Base-by-base conservation (phyloP, 2,888 invertebrate species). In the Netelia fuscicornis region DNA sequence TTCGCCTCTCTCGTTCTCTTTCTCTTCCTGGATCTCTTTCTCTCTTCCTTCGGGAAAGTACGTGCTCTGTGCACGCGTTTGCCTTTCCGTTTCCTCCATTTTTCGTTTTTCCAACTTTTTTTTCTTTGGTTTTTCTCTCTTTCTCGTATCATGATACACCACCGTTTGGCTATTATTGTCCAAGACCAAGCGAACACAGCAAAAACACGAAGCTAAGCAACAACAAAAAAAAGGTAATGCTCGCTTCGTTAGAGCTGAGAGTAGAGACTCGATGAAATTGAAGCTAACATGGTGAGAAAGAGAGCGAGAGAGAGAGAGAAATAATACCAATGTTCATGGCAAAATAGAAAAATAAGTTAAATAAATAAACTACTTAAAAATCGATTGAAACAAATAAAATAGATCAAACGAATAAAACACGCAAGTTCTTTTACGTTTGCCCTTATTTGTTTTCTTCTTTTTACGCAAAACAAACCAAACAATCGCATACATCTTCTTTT, bases 11-110 rank as follows among this genome's bases (percentile, higher is more conserved):
- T 25, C 48, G 48, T 64, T 67, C 62, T 37, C 30, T 65, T 60
- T 72, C 65, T 70, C 25, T 58, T 56, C 62, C 62, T 8, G 64
- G 30, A 37, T 37, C 64, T 58, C 68, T 72, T 68, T 74, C 42
- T 58, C 71, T 68, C 62, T 81, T 78, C 64, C 83, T 86, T 65
- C 54, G 42, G 71, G 67, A 72, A 30, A 42, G n/a, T 72, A 72
- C 78, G 77, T 74, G 72, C 67, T 23, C 48, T 13, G 68, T 71
- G 25, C 72, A 44, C 58, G 77, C 72, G 60, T 65, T 71, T 37
- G 17, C 67, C 48, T 52, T 60, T 11, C 2, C 30, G 13, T 13
- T 62, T 77, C 20, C 67, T 44, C 48, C 8, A 44, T 48, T 17
- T 48, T 23, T 67, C 20, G 11, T 58, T 60, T 58, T 42, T 11